A percentile compares a stretch with the other conserved stretches of the same genome.
Evolutionary conservation across 2,888 invertebrate species (phyloP).

Genomic region (Hipparchia sbordonii): DNA sequence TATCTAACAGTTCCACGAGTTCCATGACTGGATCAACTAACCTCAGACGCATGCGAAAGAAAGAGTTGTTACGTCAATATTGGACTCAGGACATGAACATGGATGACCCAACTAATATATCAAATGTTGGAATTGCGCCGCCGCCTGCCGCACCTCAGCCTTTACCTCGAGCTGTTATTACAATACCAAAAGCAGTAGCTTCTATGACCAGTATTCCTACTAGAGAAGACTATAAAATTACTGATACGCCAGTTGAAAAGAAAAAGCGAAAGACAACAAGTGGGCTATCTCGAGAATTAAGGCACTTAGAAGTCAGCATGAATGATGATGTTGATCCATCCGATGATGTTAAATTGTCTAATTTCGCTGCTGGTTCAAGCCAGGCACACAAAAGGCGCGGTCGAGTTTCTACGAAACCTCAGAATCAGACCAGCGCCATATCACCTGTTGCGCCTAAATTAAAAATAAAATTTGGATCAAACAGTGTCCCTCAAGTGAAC

Average conservation of each 20-base stretch:
- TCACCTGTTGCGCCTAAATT: constrained; percentile 85
- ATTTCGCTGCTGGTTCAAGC: constrained; percentile 49
- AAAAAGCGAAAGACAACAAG: constrained; percentile 84
- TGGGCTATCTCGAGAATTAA: constrained; percentile 83
- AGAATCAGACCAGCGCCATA: constrained; percentile 48
- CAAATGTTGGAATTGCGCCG: constrained; percentile 74
- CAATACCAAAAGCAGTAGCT: constrained; percentile 94
- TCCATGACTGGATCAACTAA: constrained; percentile 86
- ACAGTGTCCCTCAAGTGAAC: constrained; percentile 78
- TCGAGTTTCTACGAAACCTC: constrained; percentile 57
- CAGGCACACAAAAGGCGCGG: constrained; percentile 63
- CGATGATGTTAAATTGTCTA: constrained; percentile 64
- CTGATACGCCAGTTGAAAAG: constrained; percentile 86
- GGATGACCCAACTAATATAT: constrained; percentile 86
- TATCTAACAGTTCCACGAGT: constrained; percentile 69
- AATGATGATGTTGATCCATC: constrained; percentile 80
- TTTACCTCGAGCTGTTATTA: constrained; percentile 87
- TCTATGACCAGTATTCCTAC: constrained; percentile 95
- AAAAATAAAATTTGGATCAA: constrained; percentile 89
- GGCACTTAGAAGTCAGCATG: constrained; percentile 84
- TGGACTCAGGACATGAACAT: constrained; percentile 94
- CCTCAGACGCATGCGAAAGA: constrained; percentile 93
- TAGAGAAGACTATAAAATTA: constrained; percentile 90
- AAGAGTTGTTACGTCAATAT: constrained; percentile 90
- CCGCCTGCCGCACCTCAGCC: constrained; percentile 84